Base-by-base conservation (phyloP, 2,113 vertebrate species). In the Glaucomys volans region DNA sequence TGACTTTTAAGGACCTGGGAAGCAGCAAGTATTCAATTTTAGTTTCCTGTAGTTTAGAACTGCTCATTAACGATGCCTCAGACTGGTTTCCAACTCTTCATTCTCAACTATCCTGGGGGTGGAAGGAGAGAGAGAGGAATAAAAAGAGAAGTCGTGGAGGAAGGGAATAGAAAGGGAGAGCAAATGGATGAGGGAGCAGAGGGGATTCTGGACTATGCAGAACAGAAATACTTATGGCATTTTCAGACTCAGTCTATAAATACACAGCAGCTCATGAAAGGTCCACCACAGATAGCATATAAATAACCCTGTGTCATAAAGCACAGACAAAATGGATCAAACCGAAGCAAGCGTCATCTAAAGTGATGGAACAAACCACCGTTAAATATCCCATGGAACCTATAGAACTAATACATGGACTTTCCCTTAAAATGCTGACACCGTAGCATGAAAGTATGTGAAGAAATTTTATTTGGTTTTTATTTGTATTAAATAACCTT, bases 401-500 rank as follows among this genome's bases (percentile, higher is more conserved):
- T 12, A 18, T 32, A 37, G 69, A 88, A 81, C 6, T 1, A 67
- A 32, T 20, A 4, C 12, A 22, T n/a, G 4, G 24, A 5, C 8
- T 83, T 93, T 66, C 17, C 26, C 30, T 82, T 62, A 32, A 95
- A 90, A 79, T 87, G 44, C 11, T 69, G n/a, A 10, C 16, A 17
- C 74, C 87, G 72, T 40, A 74, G 62, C 57, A 90, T 85, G 20
- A 64, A 79, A 35, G 1, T 16, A 16, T 30, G 24, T 37, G 86
- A 75, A 88, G 28, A 72, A 47, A 44, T 80, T 69, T 80, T 86
- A 92, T 87, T 87, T 90, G 32, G 40, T 66, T 91, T 90, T 10
- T 50, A 24, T 77, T 90, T 86, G 28, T 82, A 64, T 71, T 54
- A 88, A 97, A 32, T 81, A 71, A n/a, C 12, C 40, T 79, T 62